Percentiles rank a stretch among this genome's conserved stretches.
These are phyloP conservation scores for Clanis bilineata DNA, from an alignment of 2,888 invertebrate species.

Conservation along the genomic window DNA sequence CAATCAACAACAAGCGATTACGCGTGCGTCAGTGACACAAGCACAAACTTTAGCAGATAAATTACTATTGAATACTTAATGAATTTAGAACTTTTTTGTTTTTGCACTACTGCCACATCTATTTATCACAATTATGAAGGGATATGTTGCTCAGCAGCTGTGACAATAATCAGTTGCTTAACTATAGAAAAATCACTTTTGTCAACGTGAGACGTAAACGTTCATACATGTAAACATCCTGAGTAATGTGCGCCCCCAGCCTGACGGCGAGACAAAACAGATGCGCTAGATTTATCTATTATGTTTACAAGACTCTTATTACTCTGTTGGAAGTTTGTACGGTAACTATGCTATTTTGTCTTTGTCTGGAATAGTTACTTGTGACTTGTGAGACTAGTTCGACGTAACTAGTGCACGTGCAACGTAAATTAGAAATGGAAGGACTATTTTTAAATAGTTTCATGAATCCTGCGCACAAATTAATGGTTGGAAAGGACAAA, in stretches of 20 bases:
- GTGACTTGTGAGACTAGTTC: not conserved
- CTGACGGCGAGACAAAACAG: slow-evolving; percentile 54
- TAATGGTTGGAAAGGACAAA: too few relatives aligned
- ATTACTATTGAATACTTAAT: too few relatives aligned
- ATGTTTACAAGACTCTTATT: slow-evolving; percentile 43
- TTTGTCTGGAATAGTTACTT: not conserved
- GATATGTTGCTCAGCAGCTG: not conserved
- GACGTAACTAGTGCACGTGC: not conserved
- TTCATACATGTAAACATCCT: slow-evolving; percentile 59
- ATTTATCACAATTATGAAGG: not conserved
- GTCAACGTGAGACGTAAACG: slow-evolving; percentile 39
- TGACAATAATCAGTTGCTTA: not conserved
- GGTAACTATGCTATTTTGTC: slow-evolving; percentile 8
- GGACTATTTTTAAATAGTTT: too few relatives aligned
- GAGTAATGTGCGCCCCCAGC: slow-evolving; percentile 51
- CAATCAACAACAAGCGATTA: too few relatives aligned
- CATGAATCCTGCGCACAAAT: too few relatives aligned
- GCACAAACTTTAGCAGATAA: too few relatives aligned
- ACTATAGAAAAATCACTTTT: slow-evolving; percentile 28
- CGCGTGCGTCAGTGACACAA: too few relatives aligned
- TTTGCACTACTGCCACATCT: not conserved
- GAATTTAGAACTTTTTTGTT: too few relatives aligned
- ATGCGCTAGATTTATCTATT: slow-evolving; percentile 55
- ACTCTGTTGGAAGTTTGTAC: slow-evolving; percentile 9
- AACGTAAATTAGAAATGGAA: not conserved